Percentiles rank a stretch among this genome's conserved stretches.
These are phyloP conservation scores for Sialis lutaria DNA, from an alignment of 2,888 invertebrate species.

Conservation along the genomic window DNA sequence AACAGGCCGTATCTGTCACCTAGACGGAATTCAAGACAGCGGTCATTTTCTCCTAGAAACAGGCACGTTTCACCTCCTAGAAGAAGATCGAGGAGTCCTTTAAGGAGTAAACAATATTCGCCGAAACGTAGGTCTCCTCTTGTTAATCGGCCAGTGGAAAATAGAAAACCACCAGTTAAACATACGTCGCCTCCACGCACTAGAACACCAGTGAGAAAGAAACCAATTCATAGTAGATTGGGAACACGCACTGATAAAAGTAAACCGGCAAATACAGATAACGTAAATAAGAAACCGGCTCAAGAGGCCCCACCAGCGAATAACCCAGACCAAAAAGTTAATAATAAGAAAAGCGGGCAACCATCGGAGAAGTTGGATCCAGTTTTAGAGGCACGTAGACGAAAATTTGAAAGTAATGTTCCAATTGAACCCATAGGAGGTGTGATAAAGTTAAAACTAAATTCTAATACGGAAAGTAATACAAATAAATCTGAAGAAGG, in stretches of 20 bases:
- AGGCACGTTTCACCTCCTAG: constrained; percentile 6
- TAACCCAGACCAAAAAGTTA: constrained; percentile 8
- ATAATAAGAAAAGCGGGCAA: constrained; percentile 5
- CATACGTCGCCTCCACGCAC: constrained; percentile 3
- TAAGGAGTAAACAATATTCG: background rate
- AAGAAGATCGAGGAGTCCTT: constrained; percentile 7
- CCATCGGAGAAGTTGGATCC: constrained; percentile 20
- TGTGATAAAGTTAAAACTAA: constrained; percentile 28
- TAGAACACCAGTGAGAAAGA: constrained; percentile 6
- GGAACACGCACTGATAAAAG: constrained; percentile 1
- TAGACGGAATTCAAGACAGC: constrained; percentile 3
- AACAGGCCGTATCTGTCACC: constrained; percentile 12
- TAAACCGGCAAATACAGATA: constrained; percentile 1
- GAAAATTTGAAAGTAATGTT: constrained; percentile 30
- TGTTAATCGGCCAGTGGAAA: background rate
- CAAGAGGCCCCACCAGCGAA: constrained; percentile 6
- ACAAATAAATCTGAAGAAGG: background rate
- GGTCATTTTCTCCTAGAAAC: constrained; percentile 7
- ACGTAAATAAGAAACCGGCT: constrained; percentile 11
- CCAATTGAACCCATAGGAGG: constrained; percentile 27
- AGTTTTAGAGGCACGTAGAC: constrained; percentile 30
- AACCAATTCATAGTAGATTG: constrained; percentile 6
- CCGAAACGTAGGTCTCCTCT: background rate
- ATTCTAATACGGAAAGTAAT: constrained; percentile 1
- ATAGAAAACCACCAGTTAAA: constrained; percentile 1